Conservation (phyloP, 2,797 vertebrate species). For the Bovichtus diacanthus region DNA sequence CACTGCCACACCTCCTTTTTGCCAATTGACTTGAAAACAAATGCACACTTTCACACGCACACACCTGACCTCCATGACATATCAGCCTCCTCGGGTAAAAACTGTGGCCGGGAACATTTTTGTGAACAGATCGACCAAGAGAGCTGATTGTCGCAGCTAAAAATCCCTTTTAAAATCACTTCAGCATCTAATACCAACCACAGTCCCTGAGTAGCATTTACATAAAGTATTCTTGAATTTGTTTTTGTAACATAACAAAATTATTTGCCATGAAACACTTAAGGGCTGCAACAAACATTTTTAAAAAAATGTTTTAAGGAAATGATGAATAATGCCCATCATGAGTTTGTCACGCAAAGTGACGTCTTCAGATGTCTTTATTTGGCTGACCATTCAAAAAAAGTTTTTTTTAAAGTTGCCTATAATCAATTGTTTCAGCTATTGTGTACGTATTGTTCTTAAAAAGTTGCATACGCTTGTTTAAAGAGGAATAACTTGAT, state of each 20-base stretch:
- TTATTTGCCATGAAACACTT: neutral
- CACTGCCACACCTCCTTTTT: too few relatives aligned
- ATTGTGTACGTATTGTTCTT: neutral
- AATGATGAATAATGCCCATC: neutral
- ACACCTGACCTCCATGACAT: too few relatives aligned
- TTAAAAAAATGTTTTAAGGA: too few relatives aligned
- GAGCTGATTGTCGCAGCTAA: too few relatives aligned
- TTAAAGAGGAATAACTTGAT: neutral
- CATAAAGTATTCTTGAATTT: neutral
- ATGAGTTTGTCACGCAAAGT: neutral
- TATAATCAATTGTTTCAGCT: neutral
- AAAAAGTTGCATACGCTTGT: neutral
- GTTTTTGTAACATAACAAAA: neutral
- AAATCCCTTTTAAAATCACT: too few relatives aligned
- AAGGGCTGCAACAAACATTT: too few relatives aligned
- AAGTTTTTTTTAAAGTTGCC: too few relatives aligned
- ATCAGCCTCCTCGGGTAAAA: too few relatives aligned
- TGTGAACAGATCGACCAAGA: too few relatives aligned
- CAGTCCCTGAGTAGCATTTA: neutral
- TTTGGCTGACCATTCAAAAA: neutral
- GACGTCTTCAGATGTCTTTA: neutral
- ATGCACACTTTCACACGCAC: too few relatives aligned
- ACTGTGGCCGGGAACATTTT: too few relatives aligned
- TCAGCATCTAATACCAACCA: neutral
- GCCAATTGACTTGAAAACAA: too few relatives aligned